Evolutionary conservation across 1,140 invertebrate genomes (phyloP).

Genomic region (Octopus sinensis): DNA sequence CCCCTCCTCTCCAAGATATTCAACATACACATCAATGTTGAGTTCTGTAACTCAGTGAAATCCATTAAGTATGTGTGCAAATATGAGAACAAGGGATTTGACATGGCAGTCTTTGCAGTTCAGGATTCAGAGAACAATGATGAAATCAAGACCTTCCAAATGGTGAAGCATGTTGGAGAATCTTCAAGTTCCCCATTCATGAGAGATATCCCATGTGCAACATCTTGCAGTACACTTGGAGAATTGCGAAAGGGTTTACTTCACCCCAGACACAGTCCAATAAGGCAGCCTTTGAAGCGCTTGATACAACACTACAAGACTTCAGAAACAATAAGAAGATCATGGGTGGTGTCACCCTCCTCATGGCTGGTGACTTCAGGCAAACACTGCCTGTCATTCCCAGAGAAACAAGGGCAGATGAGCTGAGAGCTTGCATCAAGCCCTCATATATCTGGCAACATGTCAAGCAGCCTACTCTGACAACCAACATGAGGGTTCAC

Average conservation of each 20-base stretch:
- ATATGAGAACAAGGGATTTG: conserved; percentile 1
- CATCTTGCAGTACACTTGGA: neutral
- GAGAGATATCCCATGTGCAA: neutral
- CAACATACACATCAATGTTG: neutral
- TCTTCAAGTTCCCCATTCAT: neutral
- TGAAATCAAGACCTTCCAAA: neutral
- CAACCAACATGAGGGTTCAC: too few species aligned
- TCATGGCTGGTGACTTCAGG: too few species aligned
- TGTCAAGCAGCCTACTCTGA: too few species aligned
- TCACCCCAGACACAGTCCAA: neutral
- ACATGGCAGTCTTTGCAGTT: neutral
- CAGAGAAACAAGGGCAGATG: too few species aligned
- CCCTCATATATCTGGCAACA: too few species aligned
- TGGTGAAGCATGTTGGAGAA: neutral
- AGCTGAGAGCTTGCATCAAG: too few species aligned
- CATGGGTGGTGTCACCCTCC: too few species aligned
- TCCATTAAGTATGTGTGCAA: conserved; percentile 1
- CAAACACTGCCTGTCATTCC: too few species aligned
- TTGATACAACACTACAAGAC: too few species aligned
- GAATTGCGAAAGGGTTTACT: neutral
- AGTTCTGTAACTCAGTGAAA: conserved; percentile 2
- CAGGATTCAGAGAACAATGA: neutral
- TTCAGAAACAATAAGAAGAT: too few species aligned
- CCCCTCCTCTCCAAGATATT: neutral
- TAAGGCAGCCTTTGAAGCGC: too few species aligned